These are phyloP conservation scores for Furcifer pardalis DNA, from an alignment of 2,797 vertebrate genomes.

Conservation along the genomic window DNA sequence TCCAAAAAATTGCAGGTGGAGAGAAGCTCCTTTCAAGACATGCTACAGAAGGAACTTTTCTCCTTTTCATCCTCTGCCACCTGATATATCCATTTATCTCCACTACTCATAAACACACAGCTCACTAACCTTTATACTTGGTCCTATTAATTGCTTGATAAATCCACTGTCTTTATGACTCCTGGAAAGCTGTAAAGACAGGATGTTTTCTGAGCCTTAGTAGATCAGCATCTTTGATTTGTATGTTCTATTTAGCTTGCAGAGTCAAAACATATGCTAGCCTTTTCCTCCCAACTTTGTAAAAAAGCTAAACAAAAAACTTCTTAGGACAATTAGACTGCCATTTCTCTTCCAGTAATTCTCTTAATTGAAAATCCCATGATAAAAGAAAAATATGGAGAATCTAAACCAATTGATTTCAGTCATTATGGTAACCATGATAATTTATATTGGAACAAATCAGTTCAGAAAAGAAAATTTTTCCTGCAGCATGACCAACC, in stretches of 20 bases:
- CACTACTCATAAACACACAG: background rate
- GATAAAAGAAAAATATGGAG: background rate
- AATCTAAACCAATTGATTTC: background rate
- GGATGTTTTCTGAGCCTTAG: too few relatives aligned
- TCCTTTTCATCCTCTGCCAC: background rate
- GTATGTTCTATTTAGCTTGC: too few relatives aligned
- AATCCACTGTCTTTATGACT: background rate
- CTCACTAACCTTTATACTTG: background rate
- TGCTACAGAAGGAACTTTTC: background rate
- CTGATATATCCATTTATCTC: background rate
- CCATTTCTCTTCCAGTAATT: background rate
- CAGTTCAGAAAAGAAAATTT: background rate
- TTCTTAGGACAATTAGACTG: background rate
- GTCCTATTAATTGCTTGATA: background rate
- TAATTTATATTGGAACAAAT: background rate
- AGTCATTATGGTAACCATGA: background rate
- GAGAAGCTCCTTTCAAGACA: background rate
- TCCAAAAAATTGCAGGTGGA: background rate
- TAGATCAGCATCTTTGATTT: too few relatives aligned
- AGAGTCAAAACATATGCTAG: too few relatives aligned
- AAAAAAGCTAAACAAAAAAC: too few relatives aligned
- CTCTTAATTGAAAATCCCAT: too few relatives aligned
- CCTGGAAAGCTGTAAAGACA: too few relatives aligned
- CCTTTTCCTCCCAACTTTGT: too few relatives aligned
- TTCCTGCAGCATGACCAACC: background rate